These are phyloP conservation scores for Drosophila monieri DNA, from an alignment of 2,888 invertebrate species.

Conservation along the genomic window DNA sequence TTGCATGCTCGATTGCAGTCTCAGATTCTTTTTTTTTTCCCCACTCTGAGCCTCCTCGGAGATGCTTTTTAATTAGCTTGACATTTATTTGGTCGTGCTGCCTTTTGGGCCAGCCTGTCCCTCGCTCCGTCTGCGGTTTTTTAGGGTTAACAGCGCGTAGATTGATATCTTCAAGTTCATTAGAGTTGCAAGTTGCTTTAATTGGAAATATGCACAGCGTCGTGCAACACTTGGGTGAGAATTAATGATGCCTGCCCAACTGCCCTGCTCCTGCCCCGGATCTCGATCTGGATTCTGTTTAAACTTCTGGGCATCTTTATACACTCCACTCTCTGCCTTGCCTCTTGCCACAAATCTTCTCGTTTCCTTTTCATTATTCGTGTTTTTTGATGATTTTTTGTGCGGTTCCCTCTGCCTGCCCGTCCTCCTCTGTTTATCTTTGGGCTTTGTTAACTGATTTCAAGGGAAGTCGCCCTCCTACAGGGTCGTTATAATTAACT, in stretches of 20 bases:
- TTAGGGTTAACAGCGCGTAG: slow-evolving; percentile 77
- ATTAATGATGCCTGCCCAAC: slow-evolving; percentile 71
- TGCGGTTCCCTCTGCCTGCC: slow-evolving; percentile 13
- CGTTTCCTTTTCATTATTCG: slow-evolving; percentile 1
- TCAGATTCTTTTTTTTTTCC: slow-evolving; percentile 5
- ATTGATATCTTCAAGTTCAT: slow-evolving; percentile 80
- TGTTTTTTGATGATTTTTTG: slow-evolving; percentile 2
- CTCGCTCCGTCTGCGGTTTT: slow-evolving; percentile 28
- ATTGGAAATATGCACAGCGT: slow-evolving; percentile 74
- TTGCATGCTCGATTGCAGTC: slow-evolving; percentile 32
- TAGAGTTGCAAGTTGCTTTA: slow-evolving; percentile 76
- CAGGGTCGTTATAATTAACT: slow-evolving; percentile 62
- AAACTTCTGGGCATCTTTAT: slow-evolving; percentile 59
- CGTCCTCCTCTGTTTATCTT: slow-evolving; percentile 29
- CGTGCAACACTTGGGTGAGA: slow-evolving; percentile 73
- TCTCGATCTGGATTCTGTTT: slow-evolving; percentile 62
- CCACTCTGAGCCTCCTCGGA: neutral
- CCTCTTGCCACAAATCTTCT: slow-evolving; percentile 2
- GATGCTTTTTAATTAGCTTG: slow-evolving; percentile 75
- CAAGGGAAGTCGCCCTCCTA: slow-evolving; percentile 48
- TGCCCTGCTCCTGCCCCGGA: slow-evolving; percentile 19
- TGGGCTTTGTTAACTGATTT: slow-evolving; percentile 66
- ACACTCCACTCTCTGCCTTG: slow-evolving; percentile 3
- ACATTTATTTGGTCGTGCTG: slow-evolving; percentile 58
- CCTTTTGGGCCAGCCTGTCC: slow-evolving; percentile 9